Conservation (phyloP, 2,113 vertebrate genomes). For the Hirundichthys speculiger region DNA sequence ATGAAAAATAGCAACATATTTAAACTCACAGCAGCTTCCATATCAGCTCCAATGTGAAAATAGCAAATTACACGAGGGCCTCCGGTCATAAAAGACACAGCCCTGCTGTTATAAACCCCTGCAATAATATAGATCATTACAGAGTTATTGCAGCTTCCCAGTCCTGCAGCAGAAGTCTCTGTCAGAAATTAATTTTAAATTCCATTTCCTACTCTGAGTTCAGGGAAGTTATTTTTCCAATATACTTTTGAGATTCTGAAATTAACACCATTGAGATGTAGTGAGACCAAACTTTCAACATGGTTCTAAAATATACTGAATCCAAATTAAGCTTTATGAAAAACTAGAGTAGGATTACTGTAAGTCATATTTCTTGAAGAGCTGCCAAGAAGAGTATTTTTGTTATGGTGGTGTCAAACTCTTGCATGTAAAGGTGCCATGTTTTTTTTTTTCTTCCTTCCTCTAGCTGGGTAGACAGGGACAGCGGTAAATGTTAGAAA, state of each 20-base stretch:
- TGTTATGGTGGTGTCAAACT: not conserved
- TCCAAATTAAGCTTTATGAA: too few relatives aligned
- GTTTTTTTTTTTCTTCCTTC: too few relatives aligned
- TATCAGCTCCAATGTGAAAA: conserved; percentile 24
- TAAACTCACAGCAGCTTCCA: conserved; percentile 7
- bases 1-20: not conserved
- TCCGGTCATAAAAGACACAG: not conserved
- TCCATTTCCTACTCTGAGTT: not conserved
- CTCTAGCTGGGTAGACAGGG: too few relatives aligned
- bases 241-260: not conserved
- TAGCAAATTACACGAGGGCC: conserved; percentile 2
- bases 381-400: conserved; percentile 12
- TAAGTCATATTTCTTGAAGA: not conserved
- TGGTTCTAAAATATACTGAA: too few relatives aligned
- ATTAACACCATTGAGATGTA: not conserved
- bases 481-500: not conserved
- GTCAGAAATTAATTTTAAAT: conserved; percentile 1
- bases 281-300: too few relatives aligned
- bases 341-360: too few relatives aligned
- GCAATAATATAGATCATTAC: conserved; percentile 27
- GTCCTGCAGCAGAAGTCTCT: not conserved
- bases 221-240: conserved; percentile 4
- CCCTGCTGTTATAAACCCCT: not conserved
- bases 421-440: not conserved
- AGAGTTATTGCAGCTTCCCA: conserved; percentile 15